Conservation (phyloP, 2,113 vertebrate species). For the Tinamus guttatus region DNA sequence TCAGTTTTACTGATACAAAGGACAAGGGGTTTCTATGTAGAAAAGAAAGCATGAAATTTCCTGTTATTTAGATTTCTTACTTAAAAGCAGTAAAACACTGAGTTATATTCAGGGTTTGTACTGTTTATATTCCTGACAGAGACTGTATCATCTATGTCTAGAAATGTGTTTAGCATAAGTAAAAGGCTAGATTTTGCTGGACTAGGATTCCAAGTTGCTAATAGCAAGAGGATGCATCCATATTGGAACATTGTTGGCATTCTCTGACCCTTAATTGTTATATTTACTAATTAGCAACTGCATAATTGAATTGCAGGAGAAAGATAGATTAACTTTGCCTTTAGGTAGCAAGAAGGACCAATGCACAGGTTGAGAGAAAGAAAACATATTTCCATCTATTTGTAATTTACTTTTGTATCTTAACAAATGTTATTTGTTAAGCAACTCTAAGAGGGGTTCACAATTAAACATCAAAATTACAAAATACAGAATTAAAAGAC, state of each 20-base stretch:
- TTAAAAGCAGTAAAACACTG: constrained; percentile 13
- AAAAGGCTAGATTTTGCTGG: constrained; percentile 8
- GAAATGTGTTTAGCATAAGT: constrained; percentile 34
- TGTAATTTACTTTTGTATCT: neutral
- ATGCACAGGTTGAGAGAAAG: neutral
- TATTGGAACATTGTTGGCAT: neutral
- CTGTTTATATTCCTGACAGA: constrained; percentile 10
- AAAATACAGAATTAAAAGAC: neutral
- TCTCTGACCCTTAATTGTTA: neutral
- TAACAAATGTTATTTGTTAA: neutral
- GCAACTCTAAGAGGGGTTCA: neutral
- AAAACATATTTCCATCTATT: neutral
- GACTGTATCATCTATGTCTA: neutral
- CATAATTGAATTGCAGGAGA: neutral
- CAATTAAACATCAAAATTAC: neutral
- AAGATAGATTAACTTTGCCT: neutral
- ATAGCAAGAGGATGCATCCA: neutral
- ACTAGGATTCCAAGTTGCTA: neutral
- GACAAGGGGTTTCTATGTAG: neutral
- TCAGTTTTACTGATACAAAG: neutral
- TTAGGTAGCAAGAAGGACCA: neutral
- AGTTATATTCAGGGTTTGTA: neutral
- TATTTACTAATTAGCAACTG: neutral
- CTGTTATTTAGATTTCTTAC: constrained; percentile 19
- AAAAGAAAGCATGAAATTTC: neutral